Percentiles rank a stretch among this genome's conserved stretches.
phyloP scores from a whole-genome alignment of 2,888 invertebrate genomes.

The Ormyrus labotus region DNA sequence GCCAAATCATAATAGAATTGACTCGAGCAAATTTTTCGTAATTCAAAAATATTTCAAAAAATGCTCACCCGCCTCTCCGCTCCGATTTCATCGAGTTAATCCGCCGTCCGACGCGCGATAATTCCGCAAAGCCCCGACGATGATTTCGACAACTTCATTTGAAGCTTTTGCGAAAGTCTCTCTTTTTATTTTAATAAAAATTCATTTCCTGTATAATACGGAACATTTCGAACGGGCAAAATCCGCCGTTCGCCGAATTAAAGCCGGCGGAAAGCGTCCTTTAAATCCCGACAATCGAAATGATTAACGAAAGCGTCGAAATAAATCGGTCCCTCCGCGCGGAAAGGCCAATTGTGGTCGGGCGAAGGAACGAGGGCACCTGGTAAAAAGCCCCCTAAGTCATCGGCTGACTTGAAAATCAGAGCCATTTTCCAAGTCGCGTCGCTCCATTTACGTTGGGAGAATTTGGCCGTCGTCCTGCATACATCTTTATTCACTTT shows the following conservation, averaged over 20 bases:
- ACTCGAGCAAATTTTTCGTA: conserved; percentile 18
- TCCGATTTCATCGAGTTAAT: not conserved
- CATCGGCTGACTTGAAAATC: conserved; percentile 47
- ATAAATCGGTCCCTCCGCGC: conserved; percentile 29
- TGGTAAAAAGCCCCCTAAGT: conserved; percentile 45
- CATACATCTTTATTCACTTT: conserved; percentile 56
- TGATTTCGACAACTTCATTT: too few relatives aligned
- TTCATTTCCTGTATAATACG: not conserved
- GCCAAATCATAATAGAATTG: conserved; percentile 32
- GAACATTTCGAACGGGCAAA: too few relatives aligned
- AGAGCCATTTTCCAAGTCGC: conserved; percentile 47
- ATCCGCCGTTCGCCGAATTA: not conserved
- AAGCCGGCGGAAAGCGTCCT: not conserved
- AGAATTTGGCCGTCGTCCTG: conserved; percentile 52
- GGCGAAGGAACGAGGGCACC: not conserved
- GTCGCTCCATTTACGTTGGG: conserved; percentile 51
- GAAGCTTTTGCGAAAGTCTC: not conserved
- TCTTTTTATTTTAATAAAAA: not conserved
- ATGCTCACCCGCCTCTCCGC: not conserved
- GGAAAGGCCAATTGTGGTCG: conserved; percentile 26
- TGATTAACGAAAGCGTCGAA: conserved; percentile 39
- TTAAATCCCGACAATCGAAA: conserved; percentile 20
- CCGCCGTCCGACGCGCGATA: too few relatives aligned
- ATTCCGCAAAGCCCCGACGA: too few relatives aligned
- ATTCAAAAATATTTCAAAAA: conserved; percentile 11